Evolutionary conservation across 2,113 vertebrate genomes (phyloP), one percentile per base, ranked within the genome.

Genomic region (Spea bombifrons): DNA sequence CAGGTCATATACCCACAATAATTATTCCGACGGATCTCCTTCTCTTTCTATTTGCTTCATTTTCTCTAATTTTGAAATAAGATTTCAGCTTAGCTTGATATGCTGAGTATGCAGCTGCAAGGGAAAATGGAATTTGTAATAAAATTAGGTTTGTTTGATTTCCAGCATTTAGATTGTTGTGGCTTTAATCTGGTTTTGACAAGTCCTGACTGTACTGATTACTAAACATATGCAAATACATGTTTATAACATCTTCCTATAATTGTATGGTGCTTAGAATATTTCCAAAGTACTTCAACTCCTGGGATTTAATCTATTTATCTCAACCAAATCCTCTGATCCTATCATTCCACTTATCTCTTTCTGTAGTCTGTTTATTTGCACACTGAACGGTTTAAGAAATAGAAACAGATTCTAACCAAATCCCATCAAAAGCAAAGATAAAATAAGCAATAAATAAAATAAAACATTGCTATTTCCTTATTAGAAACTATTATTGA

Each of bases 141-240:
- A 77, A 77, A 77, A 77, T 70, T 47, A 77, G 47, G 48, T 70
- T 59, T 76, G 66, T 77, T 77, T 77, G 75, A 70, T 77, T 77
- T 70, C n/a, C 45, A 30, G 50, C 70, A 63, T 70, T 77, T 15
- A 71, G 67, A 77, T 8, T n/a, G 45, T 70, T 70, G 66, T 77
- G 49, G 17, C 66, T 77, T 70, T 70, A 77, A 77, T 77, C 75
- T 67, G 68, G 66, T 45, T 5, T 45, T 70, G 75, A n/a, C 67
- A 70, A 68, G 48, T 61, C 47, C 53, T 77, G 53, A 77, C 75
- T 77, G 66, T 67, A 49, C 75, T 70, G 67, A 77, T 70, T 77
- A 77, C 52, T 70, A 63, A 70, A 70, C 66, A 70, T 75, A 75
- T 75, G 74, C 64, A 75, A 75, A 75, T 67, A n/a, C 8, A 57